These are phyloP conservation scores for Trematomus loennbergii DNA, from an alignment of 2,113 vertebrate species.

Conservation along the genomic window DNA sequence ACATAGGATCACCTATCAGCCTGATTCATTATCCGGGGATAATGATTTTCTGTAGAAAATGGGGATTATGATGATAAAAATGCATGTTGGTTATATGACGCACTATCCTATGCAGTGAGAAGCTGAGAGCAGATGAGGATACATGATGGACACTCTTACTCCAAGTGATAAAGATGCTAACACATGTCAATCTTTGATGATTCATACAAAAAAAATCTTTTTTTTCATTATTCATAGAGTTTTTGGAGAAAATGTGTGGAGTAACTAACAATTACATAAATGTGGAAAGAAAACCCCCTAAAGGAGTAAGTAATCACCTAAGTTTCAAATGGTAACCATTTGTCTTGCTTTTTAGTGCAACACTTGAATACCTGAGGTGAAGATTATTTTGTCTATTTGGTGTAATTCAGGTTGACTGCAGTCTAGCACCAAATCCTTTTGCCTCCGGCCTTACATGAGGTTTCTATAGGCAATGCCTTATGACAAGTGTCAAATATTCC, in stretches of 20 bases:
- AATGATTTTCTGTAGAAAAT: not conserved
- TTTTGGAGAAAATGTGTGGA: slow-evolving; percentile 9
- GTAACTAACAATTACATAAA: slow-evolving; percentile 22
- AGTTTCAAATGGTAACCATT: not conserved
- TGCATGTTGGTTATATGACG: not conserved
- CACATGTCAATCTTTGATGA: not conserved
- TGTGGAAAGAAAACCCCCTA: not conserved
- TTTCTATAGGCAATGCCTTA: not conserved
- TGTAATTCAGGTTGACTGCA: not conserved
- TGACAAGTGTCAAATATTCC: slow-evolving; percentile 30
- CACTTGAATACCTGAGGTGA: slow-evolving; percentile 22
- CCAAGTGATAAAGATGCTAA: slow-evolving; percentile 1
- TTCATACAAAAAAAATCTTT: slow-evolving; percentile 16
- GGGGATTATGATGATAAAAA: too few species aligned
- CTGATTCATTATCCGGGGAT: too few species aligned
- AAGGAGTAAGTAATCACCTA: not conserved
- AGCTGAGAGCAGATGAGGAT: not conserved
- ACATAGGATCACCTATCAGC: too few species aligned
- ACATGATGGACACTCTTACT: too few species aligned
- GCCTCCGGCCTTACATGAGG: not conserved
- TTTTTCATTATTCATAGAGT: slow-evolving; percentile 18
- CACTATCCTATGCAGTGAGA: too few species aligned
- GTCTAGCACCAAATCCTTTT: not conserved
- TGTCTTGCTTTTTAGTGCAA: not conserved
- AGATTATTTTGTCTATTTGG: slow-evolving; percentile 1